These are phyloP conservation scores for Sebastolobus alascanus DNA, from an alignment of 2,797 vertebrate genomes.

Conservation along the genomic window DNA sequence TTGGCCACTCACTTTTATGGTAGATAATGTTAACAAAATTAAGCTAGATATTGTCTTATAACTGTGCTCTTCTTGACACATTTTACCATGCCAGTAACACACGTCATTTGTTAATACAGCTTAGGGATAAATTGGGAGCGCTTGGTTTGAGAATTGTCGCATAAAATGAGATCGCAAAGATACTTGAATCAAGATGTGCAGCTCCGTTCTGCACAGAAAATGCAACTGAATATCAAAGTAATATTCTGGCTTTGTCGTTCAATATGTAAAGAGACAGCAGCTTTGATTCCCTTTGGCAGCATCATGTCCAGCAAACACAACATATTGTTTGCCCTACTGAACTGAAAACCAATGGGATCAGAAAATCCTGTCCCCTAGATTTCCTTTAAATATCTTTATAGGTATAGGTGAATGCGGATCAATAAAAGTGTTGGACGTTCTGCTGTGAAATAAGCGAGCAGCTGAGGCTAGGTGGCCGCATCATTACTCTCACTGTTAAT, in stretches of 20 bases:
- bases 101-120: neutral
- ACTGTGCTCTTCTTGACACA: too few relatives aligned
- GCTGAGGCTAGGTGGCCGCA: constrained; percentile 41
- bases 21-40: neutral
- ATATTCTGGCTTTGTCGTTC: neutral
- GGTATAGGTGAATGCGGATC: constrained; percentile 43
- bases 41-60: too few relatives aligned
- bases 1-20: neutral
- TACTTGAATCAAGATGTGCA: neutral
- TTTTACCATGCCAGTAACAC: too few relatives aligned
- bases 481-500: constrained; percentile 65
- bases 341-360: constrained; percentile 10
- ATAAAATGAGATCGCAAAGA: neutral
- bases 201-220: neutral
- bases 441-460: constrained; percentile 34
- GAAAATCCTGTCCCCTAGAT: neutral
- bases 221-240: neutral
- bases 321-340: constrained; percentile 3
- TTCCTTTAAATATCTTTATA: constrained; percentile 8
- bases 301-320: constrained; percentile 1
- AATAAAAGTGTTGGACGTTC: constrained; percentile 27
- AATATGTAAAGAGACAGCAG: neutral
- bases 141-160: neutral
- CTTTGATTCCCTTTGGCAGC: neutral
- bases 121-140: neutral